These are phyloP conservation scores for Toxonevra muliebris DNA, from an alignment of 2,888 invertebrate species.

Conservation along the genomic window DNA sequence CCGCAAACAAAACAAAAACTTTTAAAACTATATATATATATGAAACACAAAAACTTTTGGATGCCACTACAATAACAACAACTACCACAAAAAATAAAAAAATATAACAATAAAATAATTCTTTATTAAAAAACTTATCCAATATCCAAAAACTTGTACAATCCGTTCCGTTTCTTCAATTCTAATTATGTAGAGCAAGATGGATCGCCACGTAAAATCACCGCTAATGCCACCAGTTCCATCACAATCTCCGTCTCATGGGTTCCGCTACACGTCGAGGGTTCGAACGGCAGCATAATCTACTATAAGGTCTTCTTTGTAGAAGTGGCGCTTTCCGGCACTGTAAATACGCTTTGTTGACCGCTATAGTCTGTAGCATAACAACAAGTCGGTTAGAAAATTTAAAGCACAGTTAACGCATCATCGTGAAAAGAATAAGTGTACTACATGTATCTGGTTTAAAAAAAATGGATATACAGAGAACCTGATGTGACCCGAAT, in stretches of 20 bases:
- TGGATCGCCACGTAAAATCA: constrained; percentile 95
- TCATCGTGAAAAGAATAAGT: too few species aligned
- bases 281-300: constrained; percentile 90
- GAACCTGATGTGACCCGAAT: too few species aligned
- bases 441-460: too few species aligned
- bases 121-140: constrained; percentile 21
- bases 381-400: constrained; percentile 94
- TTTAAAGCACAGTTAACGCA: too few species aligned
- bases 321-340: constrained; percentile 84
- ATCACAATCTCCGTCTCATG: constrained; percentile 90
- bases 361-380: too few species aligned
- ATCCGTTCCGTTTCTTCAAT: constrained; percentile 48
- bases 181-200: constrained; percentile 81
- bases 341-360: constrained; percentile 86
- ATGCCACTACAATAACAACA: constrained; percentile 17
- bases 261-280: constrained; percentile 91
- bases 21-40: constrained; percentile 1
- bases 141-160: constrained; percentile 45
- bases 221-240: constrained; percentile 86
- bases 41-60: constrained; percentile 17
- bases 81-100: not conserved
- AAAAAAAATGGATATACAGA: too few species aligned
- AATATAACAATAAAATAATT: constrained; percentile 21
- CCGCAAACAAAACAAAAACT: constrained; percentile 13
- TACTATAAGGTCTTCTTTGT: constrained; percentile 95